Base-by-base conservation (phyloP, 2,797 vertebrate genomes). In the Poecilia wingei region DNA sequence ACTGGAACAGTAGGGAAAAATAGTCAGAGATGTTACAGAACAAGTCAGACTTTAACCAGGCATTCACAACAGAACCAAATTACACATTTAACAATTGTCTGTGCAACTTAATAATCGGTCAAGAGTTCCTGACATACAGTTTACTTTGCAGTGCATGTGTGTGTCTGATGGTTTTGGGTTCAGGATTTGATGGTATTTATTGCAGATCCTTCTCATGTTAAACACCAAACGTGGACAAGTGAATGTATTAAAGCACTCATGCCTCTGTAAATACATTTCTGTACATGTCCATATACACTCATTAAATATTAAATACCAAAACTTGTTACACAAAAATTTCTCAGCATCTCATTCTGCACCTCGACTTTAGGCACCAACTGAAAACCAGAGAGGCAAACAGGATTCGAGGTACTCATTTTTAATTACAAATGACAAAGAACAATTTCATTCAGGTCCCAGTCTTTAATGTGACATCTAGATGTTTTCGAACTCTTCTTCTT, bases 371-470 rank as follows among this genome's bases (percentile, higher is more conserved):
- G 80, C 18, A 33, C 31, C 33, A 83, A 36, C 18, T 61, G 71
- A 14, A 33, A 7, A 86, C 76, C 0, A 71, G 77, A 76, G 47
- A 80, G 41, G 0, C 28, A 53, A 2, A 70, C 41, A 1, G 25
- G 68, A 59, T 64, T 83, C 87, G 70, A 0, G 22, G 82, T 76
- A 79, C 83, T 57, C 69, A 80, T 73, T 75, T 89, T 90, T 87
- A 89, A 89, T 93, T 90, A 93, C 90, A 93, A 90, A 93, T 90
- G 41, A 88, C 86, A 82, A 59, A 55, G 74, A 41, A 64, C 8
- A 57, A 68, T 81, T 84, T 82, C 22, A 87, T 87, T 77, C 57
- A 82, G 84, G 82, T 89, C 76, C 74, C 46, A n/a, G 53, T 80
- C 61, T 22, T 28, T 9, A 71, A 76, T 61, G 51, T 14, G 31